Evolutionary conservation across 2,113 vertebrate species (phyloP).

Genomic region (Pongo pygmaeus): DNA sequence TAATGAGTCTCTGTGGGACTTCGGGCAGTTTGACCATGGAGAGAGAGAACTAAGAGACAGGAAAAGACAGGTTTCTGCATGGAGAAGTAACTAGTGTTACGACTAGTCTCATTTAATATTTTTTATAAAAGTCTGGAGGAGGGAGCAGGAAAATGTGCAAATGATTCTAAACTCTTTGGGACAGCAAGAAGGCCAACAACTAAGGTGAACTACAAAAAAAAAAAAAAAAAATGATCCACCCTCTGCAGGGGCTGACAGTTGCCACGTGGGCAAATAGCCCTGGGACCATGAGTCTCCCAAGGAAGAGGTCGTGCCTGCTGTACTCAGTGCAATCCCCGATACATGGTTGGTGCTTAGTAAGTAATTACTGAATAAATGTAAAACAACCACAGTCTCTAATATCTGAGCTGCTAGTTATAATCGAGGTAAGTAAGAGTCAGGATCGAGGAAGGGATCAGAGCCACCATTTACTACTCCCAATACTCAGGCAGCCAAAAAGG

Average conservation of each 20-base stretch:
- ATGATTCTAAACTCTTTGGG: not conserved
- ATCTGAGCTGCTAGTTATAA: not conserved
- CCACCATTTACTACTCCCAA: not conserved
- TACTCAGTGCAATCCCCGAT: not conserved
- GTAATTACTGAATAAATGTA: not conserved
- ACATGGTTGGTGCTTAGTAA: not conserved
- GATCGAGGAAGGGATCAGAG: not conserved
- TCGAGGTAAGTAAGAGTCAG: not conserved
- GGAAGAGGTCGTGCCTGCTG: not conserved
- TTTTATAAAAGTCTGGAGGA: slow-evolving; percentile 2
- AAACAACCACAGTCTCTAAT: not conserved
- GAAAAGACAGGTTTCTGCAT: slow-evolving; percentile 11
- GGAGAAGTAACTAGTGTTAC: not conserved
- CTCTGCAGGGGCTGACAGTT: not conserved
- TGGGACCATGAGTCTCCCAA: not conserved
- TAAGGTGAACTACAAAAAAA: not conserved
- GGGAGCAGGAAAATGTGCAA: not conserved
- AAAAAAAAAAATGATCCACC: not conserved
- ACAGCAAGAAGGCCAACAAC: not conserved
- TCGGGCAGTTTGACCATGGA: slow-evolving; percentile 38
- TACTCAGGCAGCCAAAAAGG: not conserved
- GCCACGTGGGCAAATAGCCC: not conserved
- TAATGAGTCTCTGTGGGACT: slow-evolving; percentile 67
- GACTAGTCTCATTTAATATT: not conserved
- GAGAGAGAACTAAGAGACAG: slow-evolving; percentile 33